Evolutionary conservation across 2,113 vertebrate species (phyloP).

Genomic region (Equus przewalskii): DNA sequence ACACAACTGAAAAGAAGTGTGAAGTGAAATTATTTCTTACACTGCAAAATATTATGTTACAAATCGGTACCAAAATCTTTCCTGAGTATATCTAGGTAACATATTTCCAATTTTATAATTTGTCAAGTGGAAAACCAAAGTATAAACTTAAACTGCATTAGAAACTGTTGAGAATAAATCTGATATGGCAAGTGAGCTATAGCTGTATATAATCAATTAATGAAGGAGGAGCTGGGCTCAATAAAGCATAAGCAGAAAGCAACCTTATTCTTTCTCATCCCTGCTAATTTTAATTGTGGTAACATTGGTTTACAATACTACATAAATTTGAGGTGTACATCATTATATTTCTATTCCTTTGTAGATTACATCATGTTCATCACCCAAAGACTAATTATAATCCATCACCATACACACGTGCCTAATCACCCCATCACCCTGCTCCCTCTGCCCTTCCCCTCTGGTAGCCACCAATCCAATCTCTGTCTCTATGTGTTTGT

Average conservation of each 20-base stretch:
- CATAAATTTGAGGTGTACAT: too few species aligned
- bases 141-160: constrained; percentile 52
- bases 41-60: constrained; percentile 20
- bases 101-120: constrained; percentile 23
- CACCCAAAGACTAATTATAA: too few species aligned
- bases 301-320: too few species aligned
- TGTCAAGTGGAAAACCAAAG: not conserved
- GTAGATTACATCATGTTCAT: too few species aligned
- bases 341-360: too few species aligned
- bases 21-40: constrained; percentile 33
- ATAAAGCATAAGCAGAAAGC: not conserved
- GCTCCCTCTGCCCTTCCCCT: too few species aligned
- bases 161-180: not conserved
- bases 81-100: not conserved
- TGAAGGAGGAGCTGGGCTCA: not conserved
- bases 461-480: too few species aligned
- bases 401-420: too few species aligned
- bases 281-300: not conserved
- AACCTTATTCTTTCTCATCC: not conserved
- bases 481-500: too few species aligned
- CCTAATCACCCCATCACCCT: too few species aligned
- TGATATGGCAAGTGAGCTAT: not conserved
- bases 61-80: not conserved
- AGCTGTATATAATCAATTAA: not conserved
- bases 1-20: constrained; percentile 27